Evolutionary conservation across 2,797 vertebrate species (phyloP).

Genomic region (Fistularia tabacaria): DNA sequence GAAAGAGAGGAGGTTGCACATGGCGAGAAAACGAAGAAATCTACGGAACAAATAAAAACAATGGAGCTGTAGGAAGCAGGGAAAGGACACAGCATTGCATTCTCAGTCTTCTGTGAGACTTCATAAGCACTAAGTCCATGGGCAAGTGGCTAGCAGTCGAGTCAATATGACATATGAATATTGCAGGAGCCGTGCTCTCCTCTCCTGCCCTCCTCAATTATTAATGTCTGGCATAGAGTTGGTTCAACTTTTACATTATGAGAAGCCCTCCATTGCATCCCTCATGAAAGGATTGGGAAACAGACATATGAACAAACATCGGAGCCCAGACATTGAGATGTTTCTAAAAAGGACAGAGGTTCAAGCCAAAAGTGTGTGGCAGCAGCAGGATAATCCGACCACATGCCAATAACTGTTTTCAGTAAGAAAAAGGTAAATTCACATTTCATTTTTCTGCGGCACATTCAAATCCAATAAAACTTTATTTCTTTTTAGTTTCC

Average conservation of each 20-base stretch:
- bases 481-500: too few relatives aligned
- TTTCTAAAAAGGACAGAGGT: not conserved
- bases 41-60: constrained; percentile 17
- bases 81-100: constrained; percentile 42
- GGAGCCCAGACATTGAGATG: not conserved
- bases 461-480: too few relatives aligned
- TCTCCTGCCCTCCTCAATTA: constrained; percentile 84
- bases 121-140: constrained; percentile 57
- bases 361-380: not conserved
- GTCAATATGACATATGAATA: constrained; percentile 82
- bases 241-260: constrained; percentile 58
- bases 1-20: constrained; percentile 29
- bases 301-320: constrained; percentile 6
- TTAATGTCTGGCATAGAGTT: constrained; percentile 78
- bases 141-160: constrained; percentile 73
- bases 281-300: constrained; percentile 38
- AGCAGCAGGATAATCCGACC: constrained; percentile 9
- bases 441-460: not conserved
- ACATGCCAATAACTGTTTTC: constrained; percentile 15
- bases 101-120: constrained; percentile 65
- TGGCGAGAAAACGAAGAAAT: constrained; percentile 29
- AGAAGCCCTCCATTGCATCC: constrained; percentile 36
- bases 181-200: constrained; percentile 78
- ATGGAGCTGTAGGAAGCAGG: constrained; percentile 15
- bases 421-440: constrained; percentile 5